Percentiles rank a stretch among this genome's conserved stretches.
These are phyloP conservation scores for Pao palembangensis DNA, from an alignment of 2,113 vertebrate species.

Conservation along the genomic window DNA sequence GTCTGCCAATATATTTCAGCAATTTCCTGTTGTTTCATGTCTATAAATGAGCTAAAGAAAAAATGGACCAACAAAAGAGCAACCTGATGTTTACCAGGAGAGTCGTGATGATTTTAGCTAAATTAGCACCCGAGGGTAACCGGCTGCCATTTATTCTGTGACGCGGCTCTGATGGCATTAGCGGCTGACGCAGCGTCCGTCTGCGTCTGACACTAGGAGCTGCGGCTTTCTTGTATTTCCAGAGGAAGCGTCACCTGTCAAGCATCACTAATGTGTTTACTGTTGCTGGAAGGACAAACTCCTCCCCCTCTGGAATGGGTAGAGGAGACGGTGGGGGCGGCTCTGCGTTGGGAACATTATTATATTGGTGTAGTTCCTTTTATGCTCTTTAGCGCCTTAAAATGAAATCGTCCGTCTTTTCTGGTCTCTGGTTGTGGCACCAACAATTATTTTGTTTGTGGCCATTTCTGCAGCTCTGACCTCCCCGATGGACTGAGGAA, in stretches of 20 bases:
- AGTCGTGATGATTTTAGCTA: slow-evolving; percentile 9
- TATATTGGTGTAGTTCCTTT: too few relatives aligned
- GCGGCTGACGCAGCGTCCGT: slow-evolving; percentile 32
- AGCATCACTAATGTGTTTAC: slow-evolving; percentile 59
- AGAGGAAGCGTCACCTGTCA: slow-evolving; percentile 57
- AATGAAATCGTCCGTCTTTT: not conserved
- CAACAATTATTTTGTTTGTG: too few relatives aligned
- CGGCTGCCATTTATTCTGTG: slow-evolving; percentile 11
- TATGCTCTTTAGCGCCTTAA: not conserved
- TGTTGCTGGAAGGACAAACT: slow-evolving; percentile 41
- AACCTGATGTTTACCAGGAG: slow-evolving; percentile 10
- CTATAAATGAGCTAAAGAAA: too few relatives aligned
- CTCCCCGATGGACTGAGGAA: too few relatives aligned
- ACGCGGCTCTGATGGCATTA: slow-evolving; percentile 38
- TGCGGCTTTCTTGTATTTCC: slow-evolving; percentile 43
- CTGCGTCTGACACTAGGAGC: slow-evolving; percentile 53
- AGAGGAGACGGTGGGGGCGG: not conserved
- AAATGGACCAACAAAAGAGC: too few relatives aligned
- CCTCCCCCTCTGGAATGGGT: slow-evolving; percentile 38
- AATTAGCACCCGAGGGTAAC: slow-evolving; percentile 14
- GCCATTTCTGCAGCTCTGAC: too few relatives aligned
- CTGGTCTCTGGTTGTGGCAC: too few relatives aligned
- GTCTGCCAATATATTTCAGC: too few relatives aligned
- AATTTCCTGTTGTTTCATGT: too few relatives aligned
- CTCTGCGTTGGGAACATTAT: too few relatives aligned